Evolutionary conservation across 2,113 vertebrate genomes (phyloP).

Genomic region (Festucalex cinctus): DNA sequence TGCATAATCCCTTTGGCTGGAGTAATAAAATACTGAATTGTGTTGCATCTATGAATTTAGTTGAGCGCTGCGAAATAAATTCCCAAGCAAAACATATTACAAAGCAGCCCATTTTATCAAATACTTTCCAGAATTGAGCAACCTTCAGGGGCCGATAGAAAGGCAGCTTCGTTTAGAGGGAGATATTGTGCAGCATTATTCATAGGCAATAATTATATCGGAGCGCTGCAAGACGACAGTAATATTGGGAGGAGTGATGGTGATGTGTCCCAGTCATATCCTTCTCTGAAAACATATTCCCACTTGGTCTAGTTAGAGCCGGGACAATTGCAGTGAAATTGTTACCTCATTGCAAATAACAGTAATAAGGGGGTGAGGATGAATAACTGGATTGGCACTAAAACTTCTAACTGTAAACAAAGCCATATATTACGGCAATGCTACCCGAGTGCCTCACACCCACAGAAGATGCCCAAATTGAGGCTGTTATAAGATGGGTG

Average conservation of each 20-base stretch:
- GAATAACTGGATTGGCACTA: conserved; percentile 70
- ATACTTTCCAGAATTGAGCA: conserved; percentile 55
- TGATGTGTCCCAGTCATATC: conserved; percentile 80
- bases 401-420: conserved; percentile 56
- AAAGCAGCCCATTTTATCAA: conserved; percentile 64
- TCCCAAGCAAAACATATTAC: conserved; percentile 41
- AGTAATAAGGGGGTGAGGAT: conserved; percentile 77
- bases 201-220: conserved; percentile 81
- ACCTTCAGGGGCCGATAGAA: conserved; percentile 67
- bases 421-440: conserved; percentile 65
- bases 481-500: conserved; percentile 41
- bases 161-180: conserved; percentile 61
- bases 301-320: conserved; percentile 85
- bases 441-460: conserved; percentile 39
- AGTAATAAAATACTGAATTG: neutral
- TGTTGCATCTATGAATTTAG: neutral
- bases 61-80: conserved; percentile 39
- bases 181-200: conserved; percentile 77
- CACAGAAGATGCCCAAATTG: conserved; percentile 23
- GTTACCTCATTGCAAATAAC: conserved; percentile 82
- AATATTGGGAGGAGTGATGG: conserved; percentile 84
- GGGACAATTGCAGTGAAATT: conserved; percentile 82
- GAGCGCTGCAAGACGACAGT: conserved; percentile 82
- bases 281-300: conserved; percentile 80
- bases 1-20: neutral